Base-by-base conservation (phyloP, 2,888 invertebrate genomes). In the Scaptomyza parva region DNA sequence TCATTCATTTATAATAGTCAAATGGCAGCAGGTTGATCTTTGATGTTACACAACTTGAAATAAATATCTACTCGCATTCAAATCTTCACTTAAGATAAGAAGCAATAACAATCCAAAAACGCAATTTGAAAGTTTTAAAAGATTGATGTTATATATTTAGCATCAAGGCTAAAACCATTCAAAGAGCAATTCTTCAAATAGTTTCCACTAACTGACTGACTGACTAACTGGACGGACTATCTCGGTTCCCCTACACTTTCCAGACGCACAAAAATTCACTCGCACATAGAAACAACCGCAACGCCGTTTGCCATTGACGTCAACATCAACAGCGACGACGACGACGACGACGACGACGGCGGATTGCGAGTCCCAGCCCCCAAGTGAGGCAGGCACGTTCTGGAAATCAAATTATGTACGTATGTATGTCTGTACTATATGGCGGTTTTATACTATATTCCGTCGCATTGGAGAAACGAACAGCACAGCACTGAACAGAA, bases 361-460 rank as follows among this genome's bases (percentile, higher is more conserved):
- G 62, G 40, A 62, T 48, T 50, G 39, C 41, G 45, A 57, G 65
- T 20, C 63, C 37, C 35, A 35, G 14, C 35, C 35, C 28, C 33
- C 35, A 69, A 84, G 81, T 84, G 78, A 65, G 82, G 82, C 82
- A 80, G 84, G 85, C 87, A 82, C 82, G 87, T 82, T 84, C 82
- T 86, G 87, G 82, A 86, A 84, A 86, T 81, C 76, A 86, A 84
- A 86, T 78, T 35, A 65, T 79, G 58, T 79, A 20, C 28, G 40
- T 57, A 33, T 26, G 9, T 44, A 20, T 50, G n/a, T 52, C 6
- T 47, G 5, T 33, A n/a, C 8, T 47, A 18, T 51, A 26, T 68
- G 58, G 44, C 55, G 52, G 52, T 1, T 63, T 50, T 35, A 61
- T 33, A 54, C 50, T 58, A 60, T 76, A 73, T 76, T 76, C 57